phyloP scores from a whole-genome alignment of 2,797 vertebrate genomes.

The Chaunax sp. region DNA sequence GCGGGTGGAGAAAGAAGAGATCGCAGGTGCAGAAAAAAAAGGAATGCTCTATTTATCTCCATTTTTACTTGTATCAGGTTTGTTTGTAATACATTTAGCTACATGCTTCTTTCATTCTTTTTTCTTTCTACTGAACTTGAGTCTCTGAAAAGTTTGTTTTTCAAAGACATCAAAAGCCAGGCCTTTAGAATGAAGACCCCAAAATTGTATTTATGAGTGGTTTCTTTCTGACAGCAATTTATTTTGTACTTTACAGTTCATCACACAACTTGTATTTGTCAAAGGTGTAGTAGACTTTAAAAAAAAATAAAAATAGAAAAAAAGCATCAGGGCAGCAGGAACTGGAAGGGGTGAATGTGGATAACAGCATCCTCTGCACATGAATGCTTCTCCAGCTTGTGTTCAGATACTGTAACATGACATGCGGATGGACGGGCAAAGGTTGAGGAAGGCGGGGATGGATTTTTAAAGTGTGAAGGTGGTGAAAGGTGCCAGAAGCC shows the following conservation, averaged over 20 bases:
- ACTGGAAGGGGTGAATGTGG: slow-evolving; percentile 48
- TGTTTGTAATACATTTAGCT: slow-evolving; percentile 17
- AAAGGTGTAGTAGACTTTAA: slow-evolving; percentile 27
- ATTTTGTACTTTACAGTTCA: slow-evolving; percentile 38
- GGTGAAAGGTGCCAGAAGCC: slow-evolving; percentile 61
- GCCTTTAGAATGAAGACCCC: slow-evolving; percentile 1
- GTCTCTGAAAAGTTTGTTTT: slow-evolving; percentile 16
- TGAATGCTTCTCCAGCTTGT: slow-evolving; percentile 59
- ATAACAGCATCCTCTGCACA: slow-evolving; percentile 64
- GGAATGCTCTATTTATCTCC: slow-evolving; percentile 13
- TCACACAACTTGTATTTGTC: slow-evolving; percentile 36
- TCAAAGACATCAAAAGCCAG: slow-evolving; percentile 7
- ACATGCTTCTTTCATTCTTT: slow-evolving; percentile 7
- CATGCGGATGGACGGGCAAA: slow-evolving; percentile 50
- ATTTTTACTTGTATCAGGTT: slow-evolving; percentile 4
- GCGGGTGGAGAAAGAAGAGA: slow-evolving; percentile 24
- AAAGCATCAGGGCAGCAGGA: too few species aligned
- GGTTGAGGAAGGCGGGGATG: slow-evolving; percentile 17
- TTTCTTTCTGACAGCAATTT: slow-evolving; percentile 38
- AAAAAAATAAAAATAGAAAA: slow-evolving; percentile 52
- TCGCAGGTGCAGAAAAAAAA: slow-evolving; percentile 10
- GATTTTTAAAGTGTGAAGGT: slow-evolving; percentile 44
- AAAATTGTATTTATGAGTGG: slow-evolving; percentile 11
- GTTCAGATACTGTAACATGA: slow-evolving; percentile 63
- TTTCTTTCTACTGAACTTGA: background rate